Conservation (phyloP, 1,140 invertebrate genomes). For the Trissolcus basalis region DNA sequence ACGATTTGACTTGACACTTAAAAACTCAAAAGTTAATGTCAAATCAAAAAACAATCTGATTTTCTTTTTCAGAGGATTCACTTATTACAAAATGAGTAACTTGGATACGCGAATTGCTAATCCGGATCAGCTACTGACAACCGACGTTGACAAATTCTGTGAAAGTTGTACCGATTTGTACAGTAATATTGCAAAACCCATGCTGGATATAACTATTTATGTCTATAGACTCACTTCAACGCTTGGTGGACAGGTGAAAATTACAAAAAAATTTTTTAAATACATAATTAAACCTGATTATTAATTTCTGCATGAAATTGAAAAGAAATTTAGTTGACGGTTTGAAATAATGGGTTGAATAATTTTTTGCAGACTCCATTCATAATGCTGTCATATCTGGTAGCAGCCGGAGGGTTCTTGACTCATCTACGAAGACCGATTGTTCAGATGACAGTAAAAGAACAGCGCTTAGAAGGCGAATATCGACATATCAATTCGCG, state of each 20-base stretch:
- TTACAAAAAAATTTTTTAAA: not conserved
- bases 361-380: conserved; percentile 83
- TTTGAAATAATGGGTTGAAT: no score
- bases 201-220: conserved; percentile 96
- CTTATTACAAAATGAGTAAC: conserved; percentile 98
- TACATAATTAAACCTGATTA: no score
- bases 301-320: no score
- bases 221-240: conserved; percentile 91
- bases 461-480: conserved; percentile 98
- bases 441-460: conserved; percentile 91
- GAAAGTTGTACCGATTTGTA: conserved; percentile 96
- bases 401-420: conserved; percentile 87
- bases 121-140: conserved; percentile 96
- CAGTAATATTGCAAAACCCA: conserved; percentile 97
- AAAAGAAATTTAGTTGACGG: no score
- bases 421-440: conserved; percentile 90
- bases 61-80: conserved; percentile 87
- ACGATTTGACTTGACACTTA: not conserved
- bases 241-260: conserved; percentile 84
- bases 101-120: conserved; percentile 96
- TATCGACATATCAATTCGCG: conserved; percentile 97
- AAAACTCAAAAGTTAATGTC: no score
- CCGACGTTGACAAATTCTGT: conserved; percentile 98
- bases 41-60: not conserved
- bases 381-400: conserved; percentile 89